A percentile compares a stretch with the other conserved stretches of the same genome.
Conservation (phyloP, 2,888 invertebrate genomes). For the Lasioglossum marginatum region DNA sequence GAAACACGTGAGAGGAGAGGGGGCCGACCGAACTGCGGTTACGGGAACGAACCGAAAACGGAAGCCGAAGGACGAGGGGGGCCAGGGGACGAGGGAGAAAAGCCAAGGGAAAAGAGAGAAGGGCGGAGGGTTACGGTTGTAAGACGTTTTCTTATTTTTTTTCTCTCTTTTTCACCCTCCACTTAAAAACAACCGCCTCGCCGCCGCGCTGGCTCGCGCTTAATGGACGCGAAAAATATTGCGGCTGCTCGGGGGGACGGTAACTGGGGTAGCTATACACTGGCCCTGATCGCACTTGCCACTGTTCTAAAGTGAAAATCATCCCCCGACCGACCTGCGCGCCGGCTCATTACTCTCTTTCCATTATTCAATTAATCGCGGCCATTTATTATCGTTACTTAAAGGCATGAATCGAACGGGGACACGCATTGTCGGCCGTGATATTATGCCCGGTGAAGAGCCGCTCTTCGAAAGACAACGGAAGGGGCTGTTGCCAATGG, state of each 20-base stretch:
- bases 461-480: slow-evolving; percentile 27
- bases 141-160: slow-evolving; percentile 49
- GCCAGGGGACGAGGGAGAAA: background rate
- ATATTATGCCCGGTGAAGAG: slow-evolving; percentile 67
- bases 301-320: slow-evolving; percentile 62
- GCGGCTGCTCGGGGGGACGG: slow-evolving; percentile 65
- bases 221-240: slow-evolving; percentile 81
- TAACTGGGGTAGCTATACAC: slow-evolving; percentile 49
- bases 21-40: background rate
- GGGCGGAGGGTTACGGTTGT: slow-evolving; percentile 30
- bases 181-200: slow-evolving; percentile 68
- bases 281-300: slow-evolving; percentile 48
- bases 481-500: background rate
- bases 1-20: slow-evolving; percentile 31
- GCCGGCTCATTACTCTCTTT: slow-evolving; percentile 78
- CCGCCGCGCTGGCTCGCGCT: slow-evolving; percentile 56
- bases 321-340: slow-evolving; percentile 32
- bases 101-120: background rate
- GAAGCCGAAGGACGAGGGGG: background rate
- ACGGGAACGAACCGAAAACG: slow-evolving; percentile 24
- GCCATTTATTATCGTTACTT: slow-evolving; percentile 77
- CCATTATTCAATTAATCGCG: slow-evolving; percentile 81
- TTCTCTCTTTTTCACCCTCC: slow-evolving; percentile 37
- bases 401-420: slow-evolving; percentile 75
- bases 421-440: slow-evolving; percentile 77